These are phyloP conservation scores for Odontocerum albicorne DNA, from an alignment of 2,888 invertebrate species.

Conservation along the genomic window DNA sequence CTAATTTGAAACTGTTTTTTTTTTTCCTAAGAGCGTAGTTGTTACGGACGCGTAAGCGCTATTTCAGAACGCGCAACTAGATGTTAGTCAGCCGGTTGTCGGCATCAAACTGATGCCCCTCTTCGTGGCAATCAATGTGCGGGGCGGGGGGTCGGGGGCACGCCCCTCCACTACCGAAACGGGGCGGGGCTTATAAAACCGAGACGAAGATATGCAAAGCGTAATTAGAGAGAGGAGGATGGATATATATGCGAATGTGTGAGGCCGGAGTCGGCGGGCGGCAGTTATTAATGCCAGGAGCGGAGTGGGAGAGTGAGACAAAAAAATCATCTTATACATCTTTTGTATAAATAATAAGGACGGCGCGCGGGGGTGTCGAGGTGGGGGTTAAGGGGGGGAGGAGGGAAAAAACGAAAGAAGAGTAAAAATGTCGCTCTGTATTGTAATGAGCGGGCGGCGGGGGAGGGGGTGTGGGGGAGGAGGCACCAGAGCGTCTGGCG, in stretches of 20 bases:
- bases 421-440: constrained; percentile 41
- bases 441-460: constrained; percentile 29
- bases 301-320: constrained; percentile 62
- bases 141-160: constrained; percentile 36
- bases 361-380: constrained; percentile 53
- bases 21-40: constrained; percentile 16
- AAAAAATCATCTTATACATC: constrained; percentile 50
- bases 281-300: constrained; percentile 65
- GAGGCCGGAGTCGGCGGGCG: constrained; percentile 48
- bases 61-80: constrained; percentile 21
- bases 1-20: constrained; percentile 17
- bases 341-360: constrained; percentile 63
- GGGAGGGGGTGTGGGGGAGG: constrained; percentile 37
- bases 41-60: constrained; percentile 22
- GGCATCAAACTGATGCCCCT: constrained; percentile 39
- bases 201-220: constrained; percentile 13
- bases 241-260: constrained; percentile 46
- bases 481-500: constrained; percentile 36
- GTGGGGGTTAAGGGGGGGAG: constrained; percentile 38
- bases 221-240: constrained; percentile 55
- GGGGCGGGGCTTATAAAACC: constrained; percentile 45
- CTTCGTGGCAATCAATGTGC: constrained; percentile 41
- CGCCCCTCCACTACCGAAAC: constrained; percentile 40
- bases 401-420: constrained; percentile 48
- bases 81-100: constrained; percentile 26